Evolutionary conservation across 2,797 vertebrate genomes (phyloP), one percentile per base, ranked within the genome.

Genomic region (Botia almorhae): DNA sequence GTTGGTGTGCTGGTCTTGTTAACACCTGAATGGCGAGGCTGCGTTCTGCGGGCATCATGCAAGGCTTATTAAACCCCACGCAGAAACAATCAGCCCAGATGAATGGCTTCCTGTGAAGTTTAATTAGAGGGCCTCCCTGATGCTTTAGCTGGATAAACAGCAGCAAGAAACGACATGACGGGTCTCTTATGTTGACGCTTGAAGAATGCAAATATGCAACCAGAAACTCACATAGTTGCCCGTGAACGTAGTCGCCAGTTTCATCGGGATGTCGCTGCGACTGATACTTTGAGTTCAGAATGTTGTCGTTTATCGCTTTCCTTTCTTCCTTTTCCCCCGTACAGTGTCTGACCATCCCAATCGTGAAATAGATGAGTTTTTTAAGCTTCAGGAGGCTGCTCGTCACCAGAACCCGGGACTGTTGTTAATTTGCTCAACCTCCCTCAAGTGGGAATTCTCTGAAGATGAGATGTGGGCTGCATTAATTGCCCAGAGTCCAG

Each of bases 91-190:
- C 81, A 86, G 80, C 82, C 51, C 80, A 82, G 75, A 85, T 87
- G 84, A 88, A 87, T 85, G 85, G 84, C 80, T 88, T 83, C 82
- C 86, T 88, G 83, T 83, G 83, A 88, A 82, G 85, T 82, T 84
- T 86, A 86, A 87, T 89, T 87, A 86, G 83, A 80, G 63, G 79
- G 74, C 85, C 81, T 82, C 86, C 81, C 87, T 84, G 81, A 86
- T 77, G 72, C 78, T 83, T 80, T 74, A 80, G 84, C 78, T 84
- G 83, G 78, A 87, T 85, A 87, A 83, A 86, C 67, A 80, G 80
- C 81, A 81, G 82, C 46, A 73, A 83, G 84, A 79, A 81, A 71
- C 48, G 46, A 69, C 79, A 72, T 83, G 81, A 82, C 74, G 50
- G 77, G 74, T 63, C 61, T 82, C 58, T 58, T 81, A 11, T 48